These are phyloP conservation scores for Benthosema pterotum DNA, from an alignment of 2,797 vertebrate genomes.

Conservation along the genomic window DNA sequence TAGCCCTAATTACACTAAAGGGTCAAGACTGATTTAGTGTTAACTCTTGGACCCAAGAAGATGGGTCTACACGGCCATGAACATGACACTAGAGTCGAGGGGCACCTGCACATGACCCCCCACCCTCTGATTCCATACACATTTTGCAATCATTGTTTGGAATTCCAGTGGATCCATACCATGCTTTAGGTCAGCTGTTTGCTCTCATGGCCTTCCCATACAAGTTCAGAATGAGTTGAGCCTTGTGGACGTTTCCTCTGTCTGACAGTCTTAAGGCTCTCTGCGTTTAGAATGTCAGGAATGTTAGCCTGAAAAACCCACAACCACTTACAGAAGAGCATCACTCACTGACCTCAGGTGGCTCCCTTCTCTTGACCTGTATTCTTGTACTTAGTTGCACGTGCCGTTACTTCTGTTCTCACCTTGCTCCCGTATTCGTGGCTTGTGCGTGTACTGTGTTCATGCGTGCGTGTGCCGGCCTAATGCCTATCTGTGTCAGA, in stretches of 20 bases:
- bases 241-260: constrained; percentile 23
- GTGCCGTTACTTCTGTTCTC: constrained; percentile 7
- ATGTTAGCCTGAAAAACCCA: constrained; percentile 43
- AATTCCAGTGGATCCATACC: constrained; percentile 6
- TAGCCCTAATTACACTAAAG: too few relatives aligned
- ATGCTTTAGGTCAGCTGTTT: constrained; percentile 13
- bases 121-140: neutral
- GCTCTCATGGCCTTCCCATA: constrained; percentile 30
- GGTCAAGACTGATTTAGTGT: too few relatives aligned
- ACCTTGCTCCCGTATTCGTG: too few relatives aligned
- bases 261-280: constrained; percentile 10
- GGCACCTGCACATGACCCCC: neutral
- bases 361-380: constrained; percentile 16
- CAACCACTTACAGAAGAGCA: constrained; percentile 25
- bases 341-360: constrained; percentile 28
- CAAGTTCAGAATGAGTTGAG: constrained; percentile 29
- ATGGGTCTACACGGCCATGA: too few relatives aligned
- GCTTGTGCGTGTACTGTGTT: too few relatives aligned
- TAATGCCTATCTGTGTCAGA: constrained; percentile 14
- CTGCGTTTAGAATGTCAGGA: constrained; percentile 47
- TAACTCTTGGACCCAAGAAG: too few relatives aligned
- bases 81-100: neutral
- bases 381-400: constrained; percentile 19
- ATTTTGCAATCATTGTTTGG: constrained; percentile 14
- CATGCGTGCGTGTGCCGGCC: neutral